Base-by-base conservation (phyloP, 2,113 vertebrate species). In the Trachemys scripta region DNA sequence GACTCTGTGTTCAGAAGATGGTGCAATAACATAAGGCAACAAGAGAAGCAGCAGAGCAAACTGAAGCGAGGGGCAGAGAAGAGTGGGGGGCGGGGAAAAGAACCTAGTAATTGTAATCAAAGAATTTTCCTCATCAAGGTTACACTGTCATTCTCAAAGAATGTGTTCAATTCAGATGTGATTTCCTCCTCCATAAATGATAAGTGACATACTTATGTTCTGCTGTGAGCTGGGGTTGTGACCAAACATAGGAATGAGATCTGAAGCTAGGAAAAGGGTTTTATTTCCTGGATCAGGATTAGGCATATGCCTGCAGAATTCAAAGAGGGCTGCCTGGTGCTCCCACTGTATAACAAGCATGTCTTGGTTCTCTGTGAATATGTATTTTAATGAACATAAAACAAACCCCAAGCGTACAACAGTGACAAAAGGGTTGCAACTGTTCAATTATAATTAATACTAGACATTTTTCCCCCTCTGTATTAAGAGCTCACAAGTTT, bases 341-440 rank as follows among this genome's bases (percentile, higher is more conserved):
- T 86, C 78, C 72, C 38, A 29, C 24, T 88, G 85, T 56, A 69
- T 56, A 90, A 53, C 13, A 94, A 87, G 84, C 4, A 14, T 80
- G 13, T 9, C 72, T 79, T 86, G 53, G 9, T 85, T 90, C 84
- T 57, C 56, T 86, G 13, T 38, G 38, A n/a, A 29, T 56, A 38
- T 0, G 0, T 42, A 42, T 79, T 93, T 88, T 22, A 90, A 25
- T 56, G 65, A 95, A 69, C 13, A 22, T 35, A 42, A 38, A 59
- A 25, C 0, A 47, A 0, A 75, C 85, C 81, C 62, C 84, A 31
- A 27, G 24, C 42, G 24, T 78, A 38, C 20, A 54, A 19, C 24
- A 82, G 45, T 90, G 51, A 90, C 56, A 92, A 92, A 88, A 94
- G 76, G 42, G 47, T 62, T 90, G 76, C 42, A 88, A 88, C 69